Evolutionary conservation across 2,888 invertebrate species (phyloP), one percentile per base, ranked within the genome.

Genomic region (Ephialtes manifestator): DNA sequence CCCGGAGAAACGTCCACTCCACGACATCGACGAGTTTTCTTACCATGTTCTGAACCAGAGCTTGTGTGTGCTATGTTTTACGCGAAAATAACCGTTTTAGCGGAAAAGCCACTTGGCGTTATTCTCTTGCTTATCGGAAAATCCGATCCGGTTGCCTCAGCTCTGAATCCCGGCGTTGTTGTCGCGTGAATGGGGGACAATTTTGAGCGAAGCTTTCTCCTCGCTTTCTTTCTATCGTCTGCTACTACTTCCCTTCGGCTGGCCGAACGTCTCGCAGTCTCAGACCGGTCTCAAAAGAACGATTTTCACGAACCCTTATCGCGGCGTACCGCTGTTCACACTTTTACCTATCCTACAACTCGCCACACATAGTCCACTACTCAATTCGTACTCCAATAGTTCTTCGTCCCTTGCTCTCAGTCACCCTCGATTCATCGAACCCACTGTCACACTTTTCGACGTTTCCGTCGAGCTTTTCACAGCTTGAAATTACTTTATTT

Each of bases 191-290:
- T 89, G 89, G 86, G 74, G 84, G 88, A 89, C 92, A 92, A 92
- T 92, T 93, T 92, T 90, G 87, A 89, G 89, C 86, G 87, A 88
- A 88, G 86, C 90, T 92, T 88, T 90, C 88, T 88, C 8, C 81
- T 79, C 74, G 20, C 68, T 76, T 46, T 48, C 60, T 51, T 65
- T 67, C 35, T 72, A 79, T 68, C 58, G 24, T 70, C 39, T 65
- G 70, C 82, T 28, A 43, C 48, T 28, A 70, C 74, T 58, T 63
- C 48, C 48, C 48, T 60, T 63, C 55, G 53, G 74, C 77, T 43
- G 75, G 81, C 31, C 55, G 67, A 78, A 46, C 83, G 58, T 81
- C 63, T 83, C 72, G 48, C 67, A 65, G 55, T 76, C 67, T 70
- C 81, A 51, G 63, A 65, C 65, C 71, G 48, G 24, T 68, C 28